Evolutionary conservation across 2,113 vertebrate genomes (phyloP), one percentile per base, ranked within the genome.

Genomic region (Anguilla japonica): DNA sequence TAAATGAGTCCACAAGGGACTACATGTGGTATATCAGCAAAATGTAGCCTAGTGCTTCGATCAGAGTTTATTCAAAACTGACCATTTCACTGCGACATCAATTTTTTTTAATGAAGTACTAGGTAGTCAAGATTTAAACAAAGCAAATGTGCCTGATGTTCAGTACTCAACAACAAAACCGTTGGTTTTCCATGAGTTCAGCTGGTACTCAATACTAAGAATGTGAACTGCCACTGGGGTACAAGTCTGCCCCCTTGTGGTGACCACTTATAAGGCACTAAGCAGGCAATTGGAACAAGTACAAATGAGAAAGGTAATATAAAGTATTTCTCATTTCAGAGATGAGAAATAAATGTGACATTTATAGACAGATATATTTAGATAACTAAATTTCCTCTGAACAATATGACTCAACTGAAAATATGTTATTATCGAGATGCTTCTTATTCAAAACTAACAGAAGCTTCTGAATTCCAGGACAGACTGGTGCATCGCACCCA

Each of bases 161-260:
- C 60, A 67, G 60, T 67, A 67, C 18, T 67, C 20, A 67, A 26
- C 18, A 22, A 60, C 56, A 60, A 3, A 60, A 60, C 56, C 15
- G 14, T 60, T 15, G 14, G 56, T 60, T 20, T 60, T 15, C 3
- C 18, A 15, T 60, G 56, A 67, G 60, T 67, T 67, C 3, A 67
- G 60, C 60, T 26, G 60, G 20, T 22, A 26, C 18, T 20, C 0
- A 67, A 26, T 20, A 26, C 26, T 34, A 14, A 34, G 9, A 34
- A 7, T n/a, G 71, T 0, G 26, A 75, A 75, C 22, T 13, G 71
- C 71, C 71, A 34, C 50, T 43, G 85, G 93, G 93, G 92, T 90
- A 18, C 87, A 89, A 94, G 91, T 90, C 92, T 92, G 92, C 94
- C 94, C 94, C 93, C 93, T 94, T 92, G 93, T 95, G 94, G 85